These are phyloP conservation scores for Formica aserva DNA, from an alignment of 2,888 invertebrate genomes.

Conservation along the genomic window DNA sequence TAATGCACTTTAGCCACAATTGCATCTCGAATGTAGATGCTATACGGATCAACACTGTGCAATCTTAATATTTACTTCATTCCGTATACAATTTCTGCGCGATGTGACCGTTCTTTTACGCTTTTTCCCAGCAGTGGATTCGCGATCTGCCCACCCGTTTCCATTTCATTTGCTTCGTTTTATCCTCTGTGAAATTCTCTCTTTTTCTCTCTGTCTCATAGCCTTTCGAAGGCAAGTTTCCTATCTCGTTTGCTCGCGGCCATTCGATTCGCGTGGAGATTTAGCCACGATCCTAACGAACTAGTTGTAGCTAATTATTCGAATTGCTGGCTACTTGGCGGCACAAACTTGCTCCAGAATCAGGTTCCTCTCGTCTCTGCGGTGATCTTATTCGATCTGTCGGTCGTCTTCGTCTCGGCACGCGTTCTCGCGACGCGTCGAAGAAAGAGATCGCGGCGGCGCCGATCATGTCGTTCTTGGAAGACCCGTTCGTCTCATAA, in stretches of 20 bases:
- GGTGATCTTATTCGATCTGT: constrained; percentile 37
- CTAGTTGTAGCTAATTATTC: constrained; percentile 51
- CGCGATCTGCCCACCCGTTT: background rate
- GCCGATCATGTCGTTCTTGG: background rate
- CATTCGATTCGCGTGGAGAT: constrained; percentile 23
- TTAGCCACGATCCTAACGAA: constrained; percentile 35
- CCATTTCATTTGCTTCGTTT: background rate
- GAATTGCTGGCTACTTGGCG: constrained; percentile 36
- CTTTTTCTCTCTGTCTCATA: background rate
- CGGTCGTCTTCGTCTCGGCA: constrained; percentile 36
- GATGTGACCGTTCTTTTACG: background rate
- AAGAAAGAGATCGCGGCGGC: constrained; percentile 8
- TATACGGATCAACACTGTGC: background rate
- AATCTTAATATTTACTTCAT: background rate
- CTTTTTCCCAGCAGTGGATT: background rate
- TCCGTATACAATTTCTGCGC: background rate
- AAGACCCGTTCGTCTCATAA: background rate
- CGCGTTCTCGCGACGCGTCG: constrained; percentile 22
- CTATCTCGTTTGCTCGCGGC: constrained; percentile 32
- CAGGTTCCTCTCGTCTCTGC: constrained; percentile 40
- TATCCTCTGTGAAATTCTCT: background rate
- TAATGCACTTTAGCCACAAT: constrained; percentile 6
- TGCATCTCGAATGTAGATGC: constrained; percentile 32
- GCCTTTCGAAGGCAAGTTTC: background rate
- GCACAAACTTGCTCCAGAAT: constrained; percentile 44